phyloP scores from a whole-genome alignment of 2,113 vertebrate species.

The Oncorhynchus nerka region DNA sequence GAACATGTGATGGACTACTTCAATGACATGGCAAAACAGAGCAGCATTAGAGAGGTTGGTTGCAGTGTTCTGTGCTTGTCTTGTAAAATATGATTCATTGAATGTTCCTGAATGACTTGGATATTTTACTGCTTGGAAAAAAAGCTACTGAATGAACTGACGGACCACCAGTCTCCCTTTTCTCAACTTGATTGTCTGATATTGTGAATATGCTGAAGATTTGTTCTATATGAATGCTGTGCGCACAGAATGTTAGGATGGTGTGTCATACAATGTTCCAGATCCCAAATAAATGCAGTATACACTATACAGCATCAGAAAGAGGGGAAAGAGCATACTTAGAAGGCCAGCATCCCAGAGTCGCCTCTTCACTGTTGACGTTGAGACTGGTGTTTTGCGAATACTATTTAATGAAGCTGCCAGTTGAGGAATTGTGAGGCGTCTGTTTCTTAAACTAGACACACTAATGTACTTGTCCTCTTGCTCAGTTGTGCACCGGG shows the following conservation, averaged over 20 bases:
- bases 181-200: constrained; percentile 19
- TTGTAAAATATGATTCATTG: constrained; percentile 5
- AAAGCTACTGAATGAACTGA: neutral
- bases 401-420: too few species aligned
- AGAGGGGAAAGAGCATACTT: neutral
- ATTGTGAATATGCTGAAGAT: constrained; percentile 27
- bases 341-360: too few species aligned
- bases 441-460: too few species aligned
- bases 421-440: too few species aligned
- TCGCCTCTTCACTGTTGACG: too few species aligned
- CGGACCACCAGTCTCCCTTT: neutral
- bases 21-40: neutral
- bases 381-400: too few species aligned
- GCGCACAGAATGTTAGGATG: constrained; percentile 17
- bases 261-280: neutral
- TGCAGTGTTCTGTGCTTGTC: constrained; percentile 1
- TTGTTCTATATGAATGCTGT: constrained; percentile 23
- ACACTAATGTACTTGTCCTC: too few species aligned
- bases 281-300: neutral
- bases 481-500: too few species aligned
- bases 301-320: too few species aligned
- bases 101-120: constrained; percentile 19
- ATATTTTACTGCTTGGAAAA: neutral
- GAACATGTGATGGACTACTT: neutral
- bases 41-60: neutral